Conservation (phyloP, 2,113 vertebrate genomes). For the Periophthalmodon schlosseri region DNA sequence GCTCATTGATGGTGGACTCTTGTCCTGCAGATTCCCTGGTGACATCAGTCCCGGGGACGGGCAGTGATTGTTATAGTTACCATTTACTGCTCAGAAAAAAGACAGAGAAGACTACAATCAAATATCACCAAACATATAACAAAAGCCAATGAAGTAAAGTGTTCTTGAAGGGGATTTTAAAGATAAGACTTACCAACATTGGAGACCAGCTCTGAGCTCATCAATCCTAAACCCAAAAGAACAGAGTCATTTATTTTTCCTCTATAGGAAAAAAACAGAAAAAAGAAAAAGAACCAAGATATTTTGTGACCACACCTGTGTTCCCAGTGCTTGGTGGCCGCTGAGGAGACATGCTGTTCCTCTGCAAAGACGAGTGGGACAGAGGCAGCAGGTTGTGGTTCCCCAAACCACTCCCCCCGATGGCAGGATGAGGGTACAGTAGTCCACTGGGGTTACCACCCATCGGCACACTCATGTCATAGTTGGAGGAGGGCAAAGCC, state of each 20-base stretch:
- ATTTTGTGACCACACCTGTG: constrained; percentile 75
- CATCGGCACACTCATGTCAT: constrained; percentile 93
- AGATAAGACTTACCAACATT: constrained; percentile 82
- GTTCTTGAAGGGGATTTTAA: background rate
- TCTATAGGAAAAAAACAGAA: background rate
- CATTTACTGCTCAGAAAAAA: constrained; percentile 78
- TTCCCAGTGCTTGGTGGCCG: constrained; percentile 90
- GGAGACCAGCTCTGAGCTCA: constrained; percentile 91
- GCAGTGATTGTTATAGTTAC: constrained; percentile 86
- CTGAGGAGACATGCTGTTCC: constrained; percentile 92
- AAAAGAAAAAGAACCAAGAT: no score
- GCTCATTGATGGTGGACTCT: constrained; percentile 88
- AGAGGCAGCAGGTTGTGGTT: constrained; percentile 91
- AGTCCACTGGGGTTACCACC: constrained; percentile 85
- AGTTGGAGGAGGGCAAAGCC: constrained; percentile 91
- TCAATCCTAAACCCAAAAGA: constrained; percentile 81
- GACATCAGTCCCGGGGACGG: constrained; percentile 92
- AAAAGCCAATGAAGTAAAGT: background rate
- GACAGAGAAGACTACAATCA: background rate
- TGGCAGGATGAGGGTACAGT: constrained; percentile 86
- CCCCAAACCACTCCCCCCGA: constrained; percentile 83
- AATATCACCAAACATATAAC: background rate
- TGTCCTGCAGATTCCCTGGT: constrained; percentile 90
- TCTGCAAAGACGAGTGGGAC: constrained; percentile 89
- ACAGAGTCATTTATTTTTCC: constrained; percentile 13